Evolutionary conservation across 2,113 vertebrate species (phyloP).

Genomic region (Typhlomys cinereus): DNA sequence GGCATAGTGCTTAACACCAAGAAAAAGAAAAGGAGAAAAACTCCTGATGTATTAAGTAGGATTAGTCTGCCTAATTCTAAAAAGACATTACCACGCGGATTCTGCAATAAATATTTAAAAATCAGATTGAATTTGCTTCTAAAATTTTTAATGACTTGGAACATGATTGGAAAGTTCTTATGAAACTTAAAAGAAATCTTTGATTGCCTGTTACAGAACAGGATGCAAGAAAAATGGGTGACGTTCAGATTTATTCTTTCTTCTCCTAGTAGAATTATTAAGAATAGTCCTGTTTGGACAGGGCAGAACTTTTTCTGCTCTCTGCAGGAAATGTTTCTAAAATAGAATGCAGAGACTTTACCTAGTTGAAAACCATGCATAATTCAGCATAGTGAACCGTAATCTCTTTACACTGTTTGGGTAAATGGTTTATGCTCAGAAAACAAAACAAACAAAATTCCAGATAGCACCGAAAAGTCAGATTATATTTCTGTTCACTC

Average conservation of each 20-base stretch:
- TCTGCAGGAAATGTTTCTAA: constrained; percentile 63
- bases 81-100: constrained; percentile 63
- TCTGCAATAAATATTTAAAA: constrained; percentile 59
- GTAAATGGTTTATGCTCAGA: constrained; percentile 79
- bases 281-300: constrained; percentile 66
- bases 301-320: constrained; percentile 45
- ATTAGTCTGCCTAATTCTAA: constrained; percentile 72
- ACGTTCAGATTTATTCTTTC: constrained; percentile 45
- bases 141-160: constrained; percentile 29
- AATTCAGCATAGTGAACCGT: constrained; percentile 81
- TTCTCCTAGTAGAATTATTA: constrained; percentile 68
- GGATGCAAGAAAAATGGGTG: constrained; percentile 53
- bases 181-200: constrained; percentile 56
- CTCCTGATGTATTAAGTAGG: constrained; percentile 62
- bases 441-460: constrained; percentile 76
- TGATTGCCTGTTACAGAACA: constrained; percentile 74
- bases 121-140: constrained; percentile 68
- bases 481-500: constrained; percentile 63
- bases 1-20: constrained; percentile 63
- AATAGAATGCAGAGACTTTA: constrained; percentile 72
- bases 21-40: too few species aligned
- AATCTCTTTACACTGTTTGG: constrained; percentile 78
- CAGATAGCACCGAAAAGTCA: constrained; percentile 75
- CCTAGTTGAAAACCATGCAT: constrained; percentile 78
- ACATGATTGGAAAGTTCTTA: constrained; percentile 57